These are phyloP conservation scores for Corythucha ciliata DNA, from an alignment of 2,888 invertebrate species.

Conservation along the genomic window DNA sequence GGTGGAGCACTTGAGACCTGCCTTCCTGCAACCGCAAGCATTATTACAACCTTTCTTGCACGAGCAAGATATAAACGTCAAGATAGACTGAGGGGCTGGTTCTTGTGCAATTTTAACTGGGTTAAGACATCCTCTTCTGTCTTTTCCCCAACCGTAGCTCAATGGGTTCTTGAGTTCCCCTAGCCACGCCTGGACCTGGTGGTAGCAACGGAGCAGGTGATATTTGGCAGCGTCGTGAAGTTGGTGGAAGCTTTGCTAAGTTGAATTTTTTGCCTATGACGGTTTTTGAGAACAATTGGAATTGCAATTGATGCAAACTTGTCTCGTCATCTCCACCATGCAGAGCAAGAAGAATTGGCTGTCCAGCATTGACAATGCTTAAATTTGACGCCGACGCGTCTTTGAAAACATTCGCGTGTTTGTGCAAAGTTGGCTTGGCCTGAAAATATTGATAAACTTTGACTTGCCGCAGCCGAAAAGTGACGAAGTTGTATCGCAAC, in stretches of 20 bases:
- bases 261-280: too few relatives aligned
- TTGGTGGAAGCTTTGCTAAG: slow-evolving; percentile 20
- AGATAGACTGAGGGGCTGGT: too few relatives aligned
- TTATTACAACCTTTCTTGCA: slow-evolving; percentile 6
- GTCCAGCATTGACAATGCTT: slow-evolving; percentile 17
- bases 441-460: slow-evolving; percentile 15
- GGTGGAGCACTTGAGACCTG: slow-evolving; percentile 13
- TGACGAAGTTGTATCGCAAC: slow-evolving; percentile 5
- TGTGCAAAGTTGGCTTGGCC: slow-evolving; percentile 15
- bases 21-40: slow-evolving; percentile 13
- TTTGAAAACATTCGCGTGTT: slow-evolving; percentile 6
- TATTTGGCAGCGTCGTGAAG: slow-evolving; percentile 33
- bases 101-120: too few relatives aligned
- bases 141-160: slow-evolving; percentile 37
- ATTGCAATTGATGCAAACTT: slow-evolving; percentile 15
- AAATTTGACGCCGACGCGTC: slow-evolving; percentile 11
- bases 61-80: too few relatives aligned
- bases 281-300: too few relatives aligned
- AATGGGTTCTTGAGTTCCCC: slow-evolving; percentile 32
- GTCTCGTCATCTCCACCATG: slow-evolving; percentile 15
- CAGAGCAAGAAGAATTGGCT: slow-evolving; percentile 18
- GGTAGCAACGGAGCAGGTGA: slow-evolving; percentile 36
- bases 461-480: slow-evolving; percentile 17
- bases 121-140: slow-evolving; percentile 13
- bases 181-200: slow-evolving; percentile 36